Percentiles rank a stretch among this genome's conserved stretches.
Conservation (phyloP, 2,113 vertebrate species). For the Coregonus clupeaformis region DNA sequence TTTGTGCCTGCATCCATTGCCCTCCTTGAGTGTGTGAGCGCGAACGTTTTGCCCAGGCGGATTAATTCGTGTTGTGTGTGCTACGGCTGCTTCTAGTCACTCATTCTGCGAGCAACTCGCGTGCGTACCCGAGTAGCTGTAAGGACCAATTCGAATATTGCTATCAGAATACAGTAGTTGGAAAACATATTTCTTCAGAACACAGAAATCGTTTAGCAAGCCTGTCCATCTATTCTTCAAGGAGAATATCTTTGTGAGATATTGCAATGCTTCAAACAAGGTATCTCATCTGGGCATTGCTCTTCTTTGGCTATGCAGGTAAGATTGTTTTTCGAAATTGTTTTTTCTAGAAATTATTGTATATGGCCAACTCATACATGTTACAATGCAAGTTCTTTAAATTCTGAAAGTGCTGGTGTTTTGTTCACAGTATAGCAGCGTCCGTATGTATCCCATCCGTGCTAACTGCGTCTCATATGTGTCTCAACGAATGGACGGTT, state of each 20-base stretch:
- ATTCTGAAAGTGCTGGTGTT: background rate
- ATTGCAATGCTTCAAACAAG: constrained; percentile 86
- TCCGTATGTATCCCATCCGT: background rate
- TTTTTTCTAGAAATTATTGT: background rate
- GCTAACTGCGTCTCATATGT: background rate
- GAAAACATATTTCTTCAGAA: constrained; percentile 31
- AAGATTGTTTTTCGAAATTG: constrained; percentile 41
- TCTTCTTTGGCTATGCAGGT: constrained; percentile 89
- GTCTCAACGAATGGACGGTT: background rate
- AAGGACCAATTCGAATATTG: constrained; percentile 55
- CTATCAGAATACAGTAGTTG: constrained; percentile 36
- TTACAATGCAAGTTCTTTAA: background rate
- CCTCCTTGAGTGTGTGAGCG: constrained; percentile 35
- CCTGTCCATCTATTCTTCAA: constrained; percentile 51
- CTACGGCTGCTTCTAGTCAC: constrained; percentile 86
- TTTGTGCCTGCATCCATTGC: constrained; percentile 60
- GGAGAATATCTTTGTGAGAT: constrained; percentile 70
- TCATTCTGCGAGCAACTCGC: constrained; percentile 80
- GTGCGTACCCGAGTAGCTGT: constrained; percentile 70
- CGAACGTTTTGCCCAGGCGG: constrained; percentile 72
- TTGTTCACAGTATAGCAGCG: background rate
- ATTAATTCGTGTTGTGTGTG: constrained; percentile 83
- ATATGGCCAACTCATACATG: background rate
- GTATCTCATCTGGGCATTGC: constrained; percentile 85
- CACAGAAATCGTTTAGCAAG: constrained; percentile 33